Evolutionary conservation across 2,113 vertebrate genomes (phyloP).

Genomic region (Pipa parva): DNA sequence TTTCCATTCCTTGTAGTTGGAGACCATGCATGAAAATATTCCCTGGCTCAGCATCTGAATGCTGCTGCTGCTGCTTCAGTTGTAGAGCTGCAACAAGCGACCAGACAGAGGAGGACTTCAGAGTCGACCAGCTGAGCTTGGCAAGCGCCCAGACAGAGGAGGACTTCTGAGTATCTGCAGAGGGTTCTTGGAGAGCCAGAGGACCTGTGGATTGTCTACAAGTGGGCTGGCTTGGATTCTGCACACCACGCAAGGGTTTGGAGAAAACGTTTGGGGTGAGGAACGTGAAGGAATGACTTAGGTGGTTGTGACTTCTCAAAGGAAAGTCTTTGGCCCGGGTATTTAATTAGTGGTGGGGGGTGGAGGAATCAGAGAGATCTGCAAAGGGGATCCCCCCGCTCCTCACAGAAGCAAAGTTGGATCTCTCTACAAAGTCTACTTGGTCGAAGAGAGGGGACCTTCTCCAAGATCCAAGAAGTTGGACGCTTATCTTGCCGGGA

Average conservation of each 20-base stretch:
- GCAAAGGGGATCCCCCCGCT: background rate
- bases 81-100: background rate
- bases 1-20: constrained; percentile 1
- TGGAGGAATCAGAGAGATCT: background rate
- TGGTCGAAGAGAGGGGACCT: background rate
- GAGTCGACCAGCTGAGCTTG: background rate
- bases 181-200: background rate
- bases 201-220: background rate
- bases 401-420: background rate
- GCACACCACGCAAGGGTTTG: background rate
- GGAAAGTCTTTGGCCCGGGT: background rate
- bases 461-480: background rate
- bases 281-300: background rate
- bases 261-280: background rate
- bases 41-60: constrained; percentile 22
- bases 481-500: background rate
- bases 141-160: background rate
- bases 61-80: background rate
- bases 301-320: too few relatives aligned
- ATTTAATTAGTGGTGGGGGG: background rate
- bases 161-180: constrained; percentile 14
- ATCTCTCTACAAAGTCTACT: background rate
- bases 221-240: background rate
- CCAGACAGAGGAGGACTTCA: background rate
- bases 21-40: constrained; percentile 19